These are phyloP conservation scores for Ochotona princeps DNA, from an alignment of 2,113 vertebrate genomes.

Conservation along the genomic window DNA sequence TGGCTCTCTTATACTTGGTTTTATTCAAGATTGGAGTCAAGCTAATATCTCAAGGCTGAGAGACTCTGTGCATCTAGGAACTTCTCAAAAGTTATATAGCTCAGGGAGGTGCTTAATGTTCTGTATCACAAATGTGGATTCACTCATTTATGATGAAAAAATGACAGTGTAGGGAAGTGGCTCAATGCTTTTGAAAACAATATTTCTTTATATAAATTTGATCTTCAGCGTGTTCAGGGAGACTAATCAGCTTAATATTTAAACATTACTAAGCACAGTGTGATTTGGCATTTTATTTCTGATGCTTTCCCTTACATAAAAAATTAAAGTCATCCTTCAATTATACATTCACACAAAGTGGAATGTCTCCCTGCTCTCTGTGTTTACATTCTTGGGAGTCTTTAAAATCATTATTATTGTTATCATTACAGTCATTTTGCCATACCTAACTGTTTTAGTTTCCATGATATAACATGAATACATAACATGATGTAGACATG, in stretches of 20 bases:
- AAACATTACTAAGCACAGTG: conserved; percentile 14
- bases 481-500: not conserved
- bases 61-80: not conserved
- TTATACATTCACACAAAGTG: conserved; percentile 26
- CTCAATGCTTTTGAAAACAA: not conserved
- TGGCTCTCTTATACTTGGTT: not conserved
- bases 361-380: conserved; percentile 4
- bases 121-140: not conserved
- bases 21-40: not conserved
- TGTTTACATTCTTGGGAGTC: conserved; percentile 38
- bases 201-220: not conserved
- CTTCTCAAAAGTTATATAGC: not conserved
- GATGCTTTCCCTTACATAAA: not conserved
- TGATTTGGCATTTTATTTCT: conserved; percentile 18
- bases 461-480: not conserved
- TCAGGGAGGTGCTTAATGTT: not conserved
- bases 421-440: conserved; percentile 38
- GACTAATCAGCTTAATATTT: conserved; percentile 7
- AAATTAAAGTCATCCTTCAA: not conserved
- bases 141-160: conserved; percentile 8
- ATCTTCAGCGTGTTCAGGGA: not conserved
- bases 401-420: conserved; percentile 40
- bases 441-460: conserved; percentile 49
- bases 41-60: not conserved
- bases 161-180: not conserved